Evolutionary conservation across 2,888 invertebrate genomes (phyloP).

Genomic region (Epistrophella euchroma): DNA sequence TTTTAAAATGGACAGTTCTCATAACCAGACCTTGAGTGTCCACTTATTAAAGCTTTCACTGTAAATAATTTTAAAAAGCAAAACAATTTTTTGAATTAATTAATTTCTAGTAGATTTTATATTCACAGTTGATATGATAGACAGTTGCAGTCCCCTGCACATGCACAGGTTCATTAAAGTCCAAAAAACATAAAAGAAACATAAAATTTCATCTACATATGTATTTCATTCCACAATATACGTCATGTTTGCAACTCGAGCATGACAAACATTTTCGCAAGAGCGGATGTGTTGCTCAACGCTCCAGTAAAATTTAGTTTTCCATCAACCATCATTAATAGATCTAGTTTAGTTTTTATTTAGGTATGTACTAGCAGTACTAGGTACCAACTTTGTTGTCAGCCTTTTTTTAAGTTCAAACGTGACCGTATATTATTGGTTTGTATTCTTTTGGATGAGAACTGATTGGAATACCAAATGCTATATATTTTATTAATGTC

Average conservation of each 20-base stretch:
- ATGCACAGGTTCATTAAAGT: background rate
- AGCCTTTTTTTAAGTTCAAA: background rate
- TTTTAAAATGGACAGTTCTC: no score
- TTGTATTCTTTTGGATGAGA: constrained; percentile 32
- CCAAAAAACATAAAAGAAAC: constrained; percentile 3
- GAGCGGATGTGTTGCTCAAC: constrained; percentile 73
- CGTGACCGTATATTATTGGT: background rate
- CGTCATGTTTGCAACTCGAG: constrained; percentile 54
- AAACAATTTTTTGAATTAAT: background rate
- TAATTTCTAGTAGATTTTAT: background rate
- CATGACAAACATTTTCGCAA: constrained; percentile 66
- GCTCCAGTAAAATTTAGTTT: constrained; percentile 57
- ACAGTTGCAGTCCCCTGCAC: background rate
- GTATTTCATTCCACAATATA: constrained; percentile 37
- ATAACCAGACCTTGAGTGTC: no score
- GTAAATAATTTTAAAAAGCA: no score
- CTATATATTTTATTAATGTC: constrained; percentile 26
- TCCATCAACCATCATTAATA: constrained; percentile 9
- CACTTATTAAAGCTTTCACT: no score
- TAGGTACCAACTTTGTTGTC: background rate
- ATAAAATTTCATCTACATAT: constrained; percentile 12
- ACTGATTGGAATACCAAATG: constrained; percentile 64
- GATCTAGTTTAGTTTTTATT: constrained; percentile 8
- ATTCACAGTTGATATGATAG: background rate
- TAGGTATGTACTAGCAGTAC: background rate